phyloP scores from a whole-genome alignment of 64 coral and sea anemone genomes.

The Astreopora myriophthalma region DNA sequence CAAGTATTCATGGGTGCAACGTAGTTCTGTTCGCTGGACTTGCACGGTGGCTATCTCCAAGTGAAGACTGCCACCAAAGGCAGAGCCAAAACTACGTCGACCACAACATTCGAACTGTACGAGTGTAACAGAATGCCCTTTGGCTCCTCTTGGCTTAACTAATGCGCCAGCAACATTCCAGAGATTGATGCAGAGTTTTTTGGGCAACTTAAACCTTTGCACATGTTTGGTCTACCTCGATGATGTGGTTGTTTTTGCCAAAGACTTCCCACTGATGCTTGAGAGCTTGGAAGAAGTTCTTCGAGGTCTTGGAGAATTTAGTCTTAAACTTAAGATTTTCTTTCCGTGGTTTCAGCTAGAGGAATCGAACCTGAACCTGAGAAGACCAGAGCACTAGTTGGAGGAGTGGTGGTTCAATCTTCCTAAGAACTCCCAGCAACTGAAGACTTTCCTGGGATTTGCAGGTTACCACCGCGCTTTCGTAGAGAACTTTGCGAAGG shows the following conservation, averaged over 20 bases:
- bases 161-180: slow-evolving; percentile 65
- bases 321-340: slow-evolving; percentile 44
- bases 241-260: slow-evolving; percentile 53
- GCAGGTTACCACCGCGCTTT: slow-evolving; percentile 58
- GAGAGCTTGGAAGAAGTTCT: slow-evolving; percentile 45
- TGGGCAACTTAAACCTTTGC: slow-evolving; percentile 15
- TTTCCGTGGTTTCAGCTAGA: slow-evolving; percentile 19
- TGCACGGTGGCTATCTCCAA: slow-evolving; percentile 60
- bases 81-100: slow-evolving; percentile 38
- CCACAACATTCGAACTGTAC: slow-evolving; percentile 37
- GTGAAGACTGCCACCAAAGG: neutral
- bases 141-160: slow-evolving; percentile 57
- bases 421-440: slow-evolving; percentile 41
- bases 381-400: slow-evolving; percentile 24
- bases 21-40: slow-evolving; percentile 46
- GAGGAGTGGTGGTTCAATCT: slow-evolving; percentile 25
- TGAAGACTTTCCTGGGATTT: slow-evolving; percentile 59
- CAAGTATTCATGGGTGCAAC: slow-evolving; percentile 17
- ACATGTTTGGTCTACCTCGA: slow-evolving; percentile 50
- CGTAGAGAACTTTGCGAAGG: slow-evolving; percentile 41
- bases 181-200: slow-evolving; percentile 36
- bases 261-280: slow-evolving; percentile 48
- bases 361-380: slow-evolving; percentile 61
- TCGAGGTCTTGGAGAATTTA: neutral
- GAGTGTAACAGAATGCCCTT: slow-evolving; percentile 50